These are phyloP conservation scores for Enteromius paludinosus DNA, from an alignment of 2,797 vertebrate species.

Conservation along the genomic window DNA sequence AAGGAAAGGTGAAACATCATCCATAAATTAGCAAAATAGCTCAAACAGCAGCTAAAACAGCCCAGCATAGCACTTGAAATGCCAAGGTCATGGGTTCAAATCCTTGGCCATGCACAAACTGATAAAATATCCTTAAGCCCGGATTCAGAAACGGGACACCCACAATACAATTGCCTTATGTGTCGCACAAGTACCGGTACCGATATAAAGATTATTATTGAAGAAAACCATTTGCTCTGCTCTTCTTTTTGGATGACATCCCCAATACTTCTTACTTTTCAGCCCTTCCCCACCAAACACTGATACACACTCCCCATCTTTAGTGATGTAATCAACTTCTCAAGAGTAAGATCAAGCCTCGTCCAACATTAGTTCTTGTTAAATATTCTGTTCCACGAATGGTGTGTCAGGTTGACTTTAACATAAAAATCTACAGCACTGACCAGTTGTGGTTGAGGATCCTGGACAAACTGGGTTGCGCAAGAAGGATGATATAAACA, in stretches of 20 bases:
- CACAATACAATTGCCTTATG: not conserved
- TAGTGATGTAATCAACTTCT: not conserved
- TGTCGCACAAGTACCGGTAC: not conserved
- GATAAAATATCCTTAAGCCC: not conserved
- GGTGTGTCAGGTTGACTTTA: not conserved
- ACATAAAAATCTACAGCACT: not conserved
- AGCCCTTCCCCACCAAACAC: not conserved
- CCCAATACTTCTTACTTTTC: not conserved
- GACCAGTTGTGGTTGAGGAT: constrained; percentile 7
- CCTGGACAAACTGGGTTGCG: not conserved
- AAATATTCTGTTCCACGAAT: not conserved
- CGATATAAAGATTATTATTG: not conserved
- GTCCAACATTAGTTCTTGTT: not conserved
- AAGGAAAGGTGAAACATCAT: constrained; percentile 54
- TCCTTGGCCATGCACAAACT: not conserved
- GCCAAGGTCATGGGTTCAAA: not conserved
- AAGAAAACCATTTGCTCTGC: not conserved
- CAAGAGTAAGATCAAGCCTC: not conserved
- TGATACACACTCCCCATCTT: not conserved
- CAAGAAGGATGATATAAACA: constrained; percentile 21
- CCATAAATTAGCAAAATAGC: constrained; percentile 26
- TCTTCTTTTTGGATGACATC: not conserved
- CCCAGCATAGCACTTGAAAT: not conserved
- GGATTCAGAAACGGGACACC: not conserved
- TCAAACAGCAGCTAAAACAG: not conserved